Evolutionary conservation across 1,140 invertebrate species (phyloP).

Genomic region (Chymomyza costata): DNA sequence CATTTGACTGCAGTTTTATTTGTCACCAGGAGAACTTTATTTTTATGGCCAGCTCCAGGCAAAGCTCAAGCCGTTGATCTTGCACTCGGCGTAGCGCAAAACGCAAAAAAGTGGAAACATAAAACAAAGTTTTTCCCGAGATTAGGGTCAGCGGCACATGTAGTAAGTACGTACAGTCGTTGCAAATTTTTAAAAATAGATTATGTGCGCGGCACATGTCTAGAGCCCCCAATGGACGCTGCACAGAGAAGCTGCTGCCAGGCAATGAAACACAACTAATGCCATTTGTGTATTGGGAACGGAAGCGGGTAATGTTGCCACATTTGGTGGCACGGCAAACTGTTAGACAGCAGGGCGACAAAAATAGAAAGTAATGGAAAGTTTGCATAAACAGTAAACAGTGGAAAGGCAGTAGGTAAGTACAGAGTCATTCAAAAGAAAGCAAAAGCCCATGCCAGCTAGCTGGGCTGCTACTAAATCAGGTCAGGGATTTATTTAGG

Average conservation of each 20-base stretch:
- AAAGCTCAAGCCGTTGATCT: slow-evolving; percentile 39
- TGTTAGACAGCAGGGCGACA: slow-evolving; percentile 52
- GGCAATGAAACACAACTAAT: slow-evolving; percentile 59
- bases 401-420: slow-evolving; percentile 45
- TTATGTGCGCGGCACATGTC: slow-evolving; percentile 27
- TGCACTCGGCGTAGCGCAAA: slow-evolving; percentile 63
- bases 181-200: slow-evolving; percentile 65
- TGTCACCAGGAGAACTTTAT: slow-evolving; percentile 58
- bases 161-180: slow-evolving; percentile 1
- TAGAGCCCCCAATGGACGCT: slow-evolving; percentile 22
- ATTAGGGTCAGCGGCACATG: slow-evolving; percentile 48
- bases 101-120: slow-evolving; percentile 33
- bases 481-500: slow-evolving; percentile 68
- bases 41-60: slow-evolving; percentile 42
- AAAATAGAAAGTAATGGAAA: slow-evolving; percentile 66
- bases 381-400: slow-evolving; percentile 66
- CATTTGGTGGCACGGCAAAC: slow-evolving; percentile 7
- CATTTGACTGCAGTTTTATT: slow-evolving; percentile 70
- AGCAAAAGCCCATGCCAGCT: slow-evolving; percentile 44
- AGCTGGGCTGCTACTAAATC: slow-evolving; percentile 49
- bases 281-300: slow-evolving; percentile 49
- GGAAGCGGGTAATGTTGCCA: not conserved
- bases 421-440: slow-evolving; percentile 59
- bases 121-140: slow-evolving; percentile 15
- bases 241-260: slow-evolving; percentile 31